Evolutionary conservation across 2,797 vertebrate genomes (phyloP).

Genomic region (Peromyscus aztecus): DNA sequence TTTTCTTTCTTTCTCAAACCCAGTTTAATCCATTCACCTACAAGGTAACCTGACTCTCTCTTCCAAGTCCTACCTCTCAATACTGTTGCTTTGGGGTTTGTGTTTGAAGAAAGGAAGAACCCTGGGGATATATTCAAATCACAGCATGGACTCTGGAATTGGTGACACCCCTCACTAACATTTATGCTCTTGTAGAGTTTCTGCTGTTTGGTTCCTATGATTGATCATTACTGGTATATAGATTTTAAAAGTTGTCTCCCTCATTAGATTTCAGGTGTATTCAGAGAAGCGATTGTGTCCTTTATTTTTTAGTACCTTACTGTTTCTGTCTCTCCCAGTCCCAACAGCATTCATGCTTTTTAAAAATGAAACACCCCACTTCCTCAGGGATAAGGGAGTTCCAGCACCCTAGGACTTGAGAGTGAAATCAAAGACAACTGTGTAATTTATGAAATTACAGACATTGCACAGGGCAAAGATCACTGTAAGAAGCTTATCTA

Average conservation of each 20-base stretch:
- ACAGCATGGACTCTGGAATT: background rate
- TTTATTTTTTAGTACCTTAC: slow-evolving; percentile 36
- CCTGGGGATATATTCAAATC: background rate
- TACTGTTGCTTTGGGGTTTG: background rate
- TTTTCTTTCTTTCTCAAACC: background rate
- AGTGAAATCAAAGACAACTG: background rate
- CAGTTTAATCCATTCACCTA: background rate
- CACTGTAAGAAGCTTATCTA: slow-evolving; percentile 38
- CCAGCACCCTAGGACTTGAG: slow-evolving; percentile 27
- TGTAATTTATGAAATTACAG: slow-evolving; percentile 58
- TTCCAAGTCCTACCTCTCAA: background rate
- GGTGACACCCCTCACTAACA: background rate
- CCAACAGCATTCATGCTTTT: background rate
- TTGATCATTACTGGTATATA: background rate
- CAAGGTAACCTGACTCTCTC: background rate
- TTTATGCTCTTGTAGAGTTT: background rate
- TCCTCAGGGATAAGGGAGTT: background rate
- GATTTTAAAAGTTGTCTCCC: slow-evolving; percentile 46
- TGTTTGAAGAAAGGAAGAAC: background rate
- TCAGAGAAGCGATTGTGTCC: background rate
- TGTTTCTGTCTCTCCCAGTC: background rate
- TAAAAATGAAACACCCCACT: background rate
- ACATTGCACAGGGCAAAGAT: background rate
- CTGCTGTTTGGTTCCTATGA: slow-evolving; percentile 43
- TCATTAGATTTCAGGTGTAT: slow-evolving; percentile 32